These are phyloP conservation scores for Cyclopterus lumpus DNA, from an alignment of 2,797 vertebrate species.

Conservation along the genomic window DNA sequence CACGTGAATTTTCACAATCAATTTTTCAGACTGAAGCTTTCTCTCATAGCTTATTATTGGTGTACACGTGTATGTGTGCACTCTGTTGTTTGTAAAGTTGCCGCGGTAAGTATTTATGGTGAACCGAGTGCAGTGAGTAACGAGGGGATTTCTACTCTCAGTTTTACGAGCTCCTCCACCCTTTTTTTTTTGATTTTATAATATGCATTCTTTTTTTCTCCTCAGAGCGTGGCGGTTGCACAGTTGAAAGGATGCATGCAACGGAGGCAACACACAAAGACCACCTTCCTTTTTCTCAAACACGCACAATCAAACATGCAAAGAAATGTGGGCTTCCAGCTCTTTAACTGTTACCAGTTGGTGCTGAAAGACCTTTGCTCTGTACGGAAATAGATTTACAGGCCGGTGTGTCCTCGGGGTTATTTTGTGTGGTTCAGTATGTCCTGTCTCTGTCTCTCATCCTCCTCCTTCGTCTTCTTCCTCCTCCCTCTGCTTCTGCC, in stretches of 20 bases:
- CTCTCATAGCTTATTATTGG: conserved; percentile 23
- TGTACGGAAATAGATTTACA: conserved; percentile 51
- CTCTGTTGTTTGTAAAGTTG: conserved; percentile 53
- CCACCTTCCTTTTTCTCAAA: conserved; percentile 36
- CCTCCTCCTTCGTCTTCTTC: conserved; percentile 22
- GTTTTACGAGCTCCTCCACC: conserved; percentile 45
- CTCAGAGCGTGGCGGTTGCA: conserved; percentile 31
- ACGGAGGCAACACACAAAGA: conserved; percentile 19
- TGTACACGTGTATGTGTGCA: conserved; percentile 22
- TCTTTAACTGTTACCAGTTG: conserved; percentile 45
- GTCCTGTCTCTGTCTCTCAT: conserved; percentile 50
- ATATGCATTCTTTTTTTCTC: conserved; percentile 54
- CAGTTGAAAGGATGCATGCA: conserved; percentile 55
- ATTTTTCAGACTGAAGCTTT: conserved; percentile 10
- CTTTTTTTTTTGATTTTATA: conserved; percentile 46
- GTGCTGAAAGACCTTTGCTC: conserved; percentile 52
- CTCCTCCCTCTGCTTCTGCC: conserved; percentile 12
- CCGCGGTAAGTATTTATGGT: conserved; percentile 63
- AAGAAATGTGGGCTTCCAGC: conserved; percentile 54
- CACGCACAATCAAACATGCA: conserved; percentile 17
- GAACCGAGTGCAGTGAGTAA: conserved; percentile 31
- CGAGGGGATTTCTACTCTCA: conserved; percentile 61
- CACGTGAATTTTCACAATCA: conserved; percentile 14
- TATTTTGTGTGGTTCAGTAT: conserved; percentile 24
- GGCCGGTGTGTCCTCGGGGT: conserved; percentile 45